phyloP scores from a whole-genome alignment of 1,140 invertebrate species.

The Drosophila arizonae region DNA sequence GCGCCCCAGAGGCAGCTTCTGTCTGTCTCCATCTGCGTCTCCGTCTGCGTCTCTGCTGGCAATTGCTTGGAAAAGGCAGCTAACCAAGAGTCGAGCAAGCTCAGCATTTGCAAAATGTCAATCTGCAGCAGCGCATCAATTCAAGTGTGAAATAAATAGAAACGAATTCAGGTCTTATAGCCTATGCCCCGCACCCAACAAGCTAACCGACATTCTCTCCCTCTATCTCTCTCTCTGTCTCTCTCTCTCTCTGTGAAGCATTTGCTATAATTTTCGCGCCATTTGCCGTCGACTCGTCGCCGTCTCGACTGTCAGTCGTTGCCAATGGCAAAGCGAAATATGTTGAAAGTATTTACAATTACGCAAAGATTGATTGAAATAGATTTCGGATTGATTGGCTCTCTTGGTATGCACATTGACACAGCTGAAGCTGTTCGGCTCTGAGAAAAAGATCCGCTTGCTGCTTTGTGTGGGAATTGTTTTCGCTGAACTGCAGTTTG shows the following conservation, averaged over 20 bases:
- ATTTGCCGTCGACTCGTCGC: slow-evolving; percentile 60
- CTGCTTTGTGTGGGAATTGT: slow-evolving; percentile 45
- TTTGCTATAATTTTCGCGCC: slow-evolving; percentile 81
- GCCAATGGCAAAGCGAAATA: slow-evolving; percentile 53
- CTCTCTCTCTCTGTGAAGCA: slow-evolving; percentile 36
- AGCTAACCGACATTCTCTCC: background rate
- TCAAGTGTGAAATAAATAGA: slow-evolving; percentile 82
- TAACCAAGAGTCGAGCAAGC: slow-evolving; percentile 38
- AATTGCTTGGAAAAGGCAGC: slow-evolving; percentile 46
- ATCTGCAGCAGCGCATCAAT: slow-evolving; percentile 80
- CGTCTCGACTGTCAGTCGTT: slow-evolving; percentile 38
- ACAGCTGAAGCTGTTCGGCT: slow-evolving; percentile 36
- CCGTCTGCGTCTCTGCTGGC: background rate
- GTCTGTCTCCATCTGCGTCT: slow-evolving; percentile 20
- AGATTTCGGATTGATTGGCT: slow-evolving; percentile 80
- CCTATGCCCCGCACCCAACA: background rate
- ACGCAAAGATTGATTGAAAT: slow-evolving; percentile 81
- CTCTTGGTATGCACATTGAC: slow-evolving; percentile 68
- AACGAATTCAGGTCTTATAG: slow-evolving; percentile 74
- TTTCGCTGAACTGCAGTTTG: slow-evolving; percentile 42
- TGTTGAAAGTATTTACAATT: slow-evolving; percentile 82
- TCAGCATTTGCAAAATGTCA: slow-evolving; percentile 82
- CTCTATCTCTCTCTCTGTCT: background rate
- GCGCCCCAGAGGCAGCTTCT: slow-evolving; percentile 50
- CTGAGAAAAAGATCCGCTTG: slow-evolving; percentile 27